Evolutionary conservation across 2,113 vertebrate genomes (phyloP).

Genomic region (Marmota flaviventris): DNA sequence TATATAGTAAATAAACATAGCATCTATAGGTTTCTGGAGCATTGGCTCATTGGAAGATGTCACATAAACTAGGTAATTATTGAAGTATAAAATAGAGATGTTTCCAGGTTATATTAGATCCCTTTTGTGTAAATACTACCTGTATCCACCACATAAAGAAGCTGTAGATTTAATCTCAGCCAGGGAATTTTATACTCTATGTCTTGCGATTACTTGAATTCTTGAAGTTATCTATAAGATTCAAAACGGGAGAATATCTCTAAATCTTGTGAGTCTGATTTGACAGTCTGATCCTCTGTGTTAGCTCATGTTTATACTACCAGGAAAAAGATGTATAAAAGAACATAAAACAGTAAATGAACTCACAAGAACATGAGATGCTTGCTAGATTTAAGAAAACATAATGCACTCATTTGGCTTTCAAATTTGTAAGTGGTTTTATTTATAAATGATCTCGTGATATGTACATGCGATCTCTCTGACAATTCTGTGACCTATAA

Average conservation of each 20-base stretch:
- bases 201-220: neutral
- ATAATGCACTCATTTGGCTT: neutral
- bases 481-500: neutral
- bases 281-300: neutral
- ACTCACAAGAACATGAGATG: neutral
- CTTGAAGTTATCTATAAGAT: neutral
- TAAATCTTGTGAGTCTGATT: neutral
- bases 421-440: neutral
- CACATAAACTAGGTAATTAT: neutral
- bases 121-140: neutral
- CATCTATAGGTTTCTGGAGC: neutral
- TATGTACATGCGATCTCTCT: neutral
- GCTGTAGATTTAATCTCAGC: neutral
- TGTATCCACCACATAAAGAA: neutral
- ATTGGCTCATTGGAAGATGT: neutral
- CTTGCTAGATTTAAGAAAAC: neutral
- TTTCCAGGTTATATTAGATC: slow-evolving; percentile 21
- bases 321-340: slow-evolving; percentile 15
- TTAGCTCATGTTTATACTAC: slow-evolving; percentile 6
- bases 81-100: neutral
- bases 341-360: neutral
- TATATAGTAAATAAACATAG: neutral
- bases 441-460: neutral
- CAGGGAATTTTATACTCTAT: neutral
- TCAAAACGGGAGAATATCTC: neutral